phyloP scores from a whole-genome alignment of 1,140 invertebrate genomes.

The Neodiprion virginianus region DNA sequence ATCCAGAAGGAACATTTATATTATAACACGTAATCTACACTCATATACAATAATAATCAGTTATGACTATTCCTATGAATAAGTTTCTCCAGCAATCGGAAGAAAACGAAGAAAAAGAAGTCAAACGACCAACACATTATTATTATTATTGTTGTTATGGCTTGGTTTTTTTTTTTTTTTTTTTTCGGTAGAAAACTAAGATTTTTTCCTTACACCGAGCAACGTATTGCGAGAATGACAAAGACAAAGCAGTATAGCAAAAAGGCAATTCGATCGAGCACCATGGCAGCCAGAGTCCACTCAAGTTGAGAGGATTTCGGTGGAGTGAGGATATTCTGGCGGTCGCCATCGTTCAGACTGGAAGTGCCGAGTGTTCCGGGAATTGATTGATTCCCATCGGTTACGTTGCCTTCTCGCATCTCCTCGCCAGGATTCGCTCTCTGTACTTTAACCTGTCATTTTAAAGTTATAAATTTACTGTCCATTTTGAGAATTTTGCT shows the following conservation, averaged over 20 bases:
- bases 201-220: conserved; percentile 28
- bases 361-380: conserved; percentile 30
- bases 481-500: background rate
- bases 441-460: conserved; percentile 45
- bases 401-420: conserved; percentile 53
- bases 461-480: background rate
- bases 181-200: too few species aligned
- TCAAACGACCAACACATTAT: too few species aligned
- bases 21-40: too few species aligned
- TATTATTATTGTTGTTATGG: too few species aligned
- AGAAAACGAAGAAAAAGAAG: too few species aligned
- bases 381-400: conserved; percentile 49
- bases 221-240: conserved; percentile 62
- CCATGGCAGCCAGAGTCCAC: conserved; percentile 68
- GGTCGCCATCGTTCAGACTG: conserved; percentile 47
- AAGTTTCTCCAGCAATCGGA: too few species aligned
- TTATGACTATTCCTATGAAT: too few species aligned
- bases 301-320: conserved; percentile 61
- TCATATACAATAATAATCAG: too few species aligned
- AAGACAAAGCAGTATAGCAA: conserved; percentile 64
- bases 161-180: too few species aligned
- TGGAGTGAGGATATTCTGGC: conserved; percentile 53
- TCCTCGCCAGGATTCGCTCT: conserved; percentile 53
- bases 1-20: too few species aligned
- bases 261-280: conserved; percentile 68